phyloP scores from a whole-genome alignment of 64 coral and sea anemone genomes.

The Porites lutea region DNA sequence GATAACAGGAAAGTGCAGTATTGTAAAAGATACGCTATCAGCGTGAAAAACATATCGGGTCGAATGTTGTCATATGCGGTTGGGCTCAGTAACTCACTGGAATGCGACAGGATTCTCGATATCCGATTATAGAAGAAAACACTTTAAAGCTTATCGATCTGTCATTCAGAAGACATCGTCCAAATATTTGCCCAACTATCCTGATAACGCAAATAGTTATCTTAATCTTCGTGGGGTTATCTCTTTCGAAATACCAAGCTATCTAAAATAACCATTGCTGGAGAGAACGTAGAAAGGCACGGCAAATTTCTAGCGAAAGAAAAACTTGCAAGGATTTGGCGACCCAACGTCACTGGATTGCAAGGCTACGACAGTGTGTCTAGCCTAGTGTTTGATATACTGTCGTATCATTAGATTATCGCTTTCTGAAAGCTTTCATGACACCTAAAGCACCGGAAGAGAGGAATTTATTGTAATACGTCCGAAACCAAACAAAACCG shows the following conservation, averaged over 20 bases:
- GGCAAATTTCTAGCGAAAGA: neutral
- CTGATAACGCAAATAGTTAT: slow-evolving; percentile 42
- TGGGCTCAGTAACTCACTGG: slow-evolving; percentile 17
- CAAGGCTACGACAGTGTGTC: slow-evolving; percentile 31
- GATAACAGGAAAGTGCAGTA: slow-evolving; percentile 5
- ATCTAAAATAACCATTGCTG: neutral
- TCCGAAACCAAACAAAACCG: slow-evolving; percentile 52
- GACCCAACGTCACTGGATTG: slow-evolving; percentile 14
- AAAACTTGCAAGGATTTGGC: neutral
- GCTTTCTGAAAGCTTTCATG: slow-evolving; percentile 58
- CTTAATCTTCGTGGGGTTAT: slow-evolving; percentile 43
- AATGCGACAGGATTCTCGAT: slow-evolving; percentile 36
- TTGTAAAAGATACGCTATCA: slow-evolving; percentile 32
- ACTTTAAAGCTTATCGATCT: slow-evolving; percentile 47
- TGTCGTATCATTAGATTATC: slow-evolving; percentile 62
- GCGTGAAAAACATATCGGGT: slow-evolving; percentile 18
- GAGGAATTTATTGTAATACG: slow-evolving; percentile 47
- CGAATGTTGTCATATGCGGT: slow-evolving; percentile 29
- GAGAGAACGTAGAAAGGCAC: neutral
- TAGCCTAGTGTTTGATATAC: slow-evolving; percentile 24
- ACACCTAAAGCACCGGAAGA: slow-evolving; percentile 57
- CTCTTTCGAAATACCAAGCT: slow-evolving; percentile 24
- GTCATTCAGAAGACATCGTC: slow-evolving; percentile 18
- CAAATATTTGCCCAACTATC: slow-evolving; percentile 49
- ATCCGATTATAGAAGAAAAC: slow-evolving; percentile 37